These are phyloP conservation scores for Paedocypris sp. DNA, from an alignment of 2,113 vertebrate genomes.

Conservation along the genomic window DNA sequence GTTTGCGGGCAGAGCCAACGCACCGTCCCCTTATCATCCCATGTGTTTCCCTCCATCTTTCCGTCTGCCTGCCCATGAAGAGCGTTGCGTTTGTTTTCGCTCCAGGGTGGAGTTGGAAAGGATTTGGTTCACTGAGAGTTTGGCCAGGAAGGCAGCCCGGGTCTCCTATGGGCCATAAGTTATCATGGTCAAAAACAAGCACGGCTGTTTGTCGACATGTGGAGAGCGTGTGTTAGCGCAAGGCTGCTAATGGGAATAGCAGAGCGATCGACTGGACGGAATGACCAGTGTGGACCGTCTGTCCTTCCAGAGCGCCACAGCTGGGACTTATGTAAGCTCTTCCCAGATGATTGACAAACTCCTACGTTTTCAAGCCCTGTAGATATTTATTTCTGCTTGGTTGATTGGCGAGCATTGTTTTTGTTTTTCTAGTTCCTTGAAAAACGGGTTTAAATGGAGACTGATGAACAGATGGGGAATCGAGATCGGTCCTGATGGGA, in stretches of 20 bases:
- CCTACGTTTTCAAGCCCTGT: constrained; percentile 9
- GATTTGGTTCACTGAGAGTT: not conserved
- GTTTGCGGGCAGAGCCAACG: not conserved
- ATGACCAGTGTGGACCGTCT: not conserved
- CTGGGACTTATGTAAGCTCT: constrained; percentile 20
- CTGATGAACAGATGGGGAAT: constrained; percentile 1
- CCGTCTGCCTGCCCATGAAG: not conserved
- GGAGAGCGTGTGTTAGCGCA: not conserved
- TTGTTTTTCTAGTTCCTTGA: not conserved
- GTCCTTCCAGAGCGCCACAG: not conserved
- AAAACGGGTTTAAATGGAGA: not conserved
- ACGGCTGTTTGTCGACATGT: not conserved
- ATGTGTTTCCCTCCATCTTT: not conserved
- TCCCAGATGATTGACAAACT: constrained; percentile 17
- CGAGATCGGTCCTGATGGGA: not conserved
- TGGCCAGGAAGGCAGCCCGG: not conserved
- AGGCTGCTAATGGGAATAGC: constrained; percentile 13
- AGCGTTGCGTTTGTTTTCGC: not conserved
- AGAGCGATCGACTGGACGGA: not conserved
- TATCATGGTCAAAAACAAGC: not conserved
- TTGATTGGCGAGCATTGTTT: constrained; percentile 5
- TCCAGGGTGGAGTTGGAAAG: not conserved
- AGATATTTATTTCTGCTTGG: constrained; percentile 6
- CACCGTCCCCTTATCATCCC: not conserved
- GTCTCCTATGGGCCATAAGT: not conserved